A percentile compares a stretch with the other conserved stretches of the same genome.
Conservation (phyloP, 2,113 vertebrate species). For the Engraulis encrasicolus region DNA sequence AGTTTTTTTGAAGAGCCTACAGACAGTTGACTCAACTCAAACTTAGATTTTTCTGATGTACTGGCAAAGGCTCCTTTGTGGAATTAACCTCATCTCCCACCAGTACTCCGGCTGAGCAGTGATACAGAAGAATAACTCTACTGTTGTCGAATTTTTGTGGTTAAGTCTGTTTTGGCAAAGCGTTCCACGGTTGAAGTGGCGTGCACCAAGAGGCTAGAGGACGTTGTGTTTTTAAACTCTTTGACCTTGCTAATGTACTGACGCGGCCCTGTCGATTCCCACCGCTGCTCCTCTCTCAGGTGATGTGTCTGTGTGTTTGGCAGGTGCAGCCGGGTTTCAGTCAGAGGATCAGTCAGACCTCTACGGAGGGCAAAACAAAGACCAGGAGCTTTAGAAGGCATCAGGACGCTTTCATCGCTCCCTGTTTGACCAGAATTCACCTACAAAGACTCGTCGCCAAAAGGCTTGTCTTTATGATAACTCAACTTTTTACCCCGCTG, state of each 20-base stretch:
- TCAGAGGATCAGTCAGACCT: not conserved
- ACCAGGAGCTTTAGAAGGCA: not conserved
- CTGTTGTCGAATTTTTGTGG: too few relatives aligned
- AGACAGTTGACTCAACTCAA: too few relatives aligned
- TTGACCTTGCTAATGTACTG: not conserved
- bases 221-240: not conserved
- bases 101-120: too few relatives aligned
- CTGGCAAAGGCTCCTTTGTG: too few relatives aligned
- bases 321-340: not conserved
- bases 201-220: not conserved
- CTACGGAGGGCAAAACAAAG: not conserved
- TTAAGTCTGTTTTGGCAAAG: too few relatives aligned
- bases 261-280: not conserved
- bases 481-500: not conserved
- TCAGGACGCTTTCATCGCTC: not conserved
- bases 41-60: too few relatives aligned
- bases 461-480: not conserved
- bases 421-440: not conserved
- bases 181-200: too few relatives aligned
- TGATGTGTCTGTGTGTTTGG: not conserved
- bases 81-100: too few relatives aligned
- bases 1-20: too few relatives aligned
- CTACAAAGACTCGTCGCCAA: not conserved
- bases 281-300: not conserved
- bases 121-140: too few relatives aligned